phyloP scores from a whole-genome alignment of 2,113 vertebrate genomes.

The Campylomormyrus numenius region DNA sequence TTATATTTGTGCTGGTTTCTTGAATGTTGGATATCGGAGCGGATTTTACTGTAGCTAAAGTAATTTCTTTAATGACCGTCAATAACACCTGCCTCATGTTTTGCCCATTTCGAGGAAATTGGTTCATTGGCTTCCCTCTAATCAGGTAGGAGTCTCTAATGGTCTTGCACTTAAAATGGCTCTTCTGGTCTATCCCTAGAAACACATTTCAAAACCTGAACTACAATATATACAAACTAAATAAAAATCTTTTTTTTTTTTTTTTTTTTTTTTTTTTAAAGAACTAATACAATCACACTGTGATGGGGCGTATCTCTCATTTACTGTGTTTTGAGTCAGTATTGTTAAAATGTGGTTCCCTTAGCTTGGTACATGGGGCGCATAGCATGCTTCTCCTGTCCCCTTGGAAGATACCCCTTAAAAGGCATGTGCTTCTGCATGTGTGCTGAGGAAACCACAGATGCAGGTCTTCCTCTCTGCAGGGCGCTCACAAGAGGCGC shows the following conservation, averaged over 20 bases:
- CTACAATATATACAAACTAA: neutral
- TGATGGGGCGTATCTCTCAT: neutral
- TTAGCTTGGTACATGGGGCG: neutral
- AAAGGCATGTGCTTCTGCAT: neutral
- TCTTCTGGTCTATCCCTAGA: neutral
- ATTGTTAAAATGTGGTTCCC: neutral
- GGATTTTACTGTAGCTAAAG: neutral
- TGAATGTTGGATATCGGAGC: neutral
- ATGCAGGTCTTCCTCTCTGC: neutral
- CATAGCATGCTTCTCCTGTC: neutral
- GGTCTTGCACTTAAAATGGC: neutral
- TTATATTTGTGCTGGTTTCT: neutral
- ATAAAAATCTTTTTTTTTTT: neutral
- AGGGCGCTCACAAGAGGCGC: neutral
- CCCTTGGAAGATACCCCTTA: neutral
- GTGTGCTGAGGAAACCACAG: neutral
- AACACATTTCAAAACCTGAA: neutral
- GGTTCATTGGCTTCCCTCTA: neutral
- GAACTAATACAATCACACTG: neutral
- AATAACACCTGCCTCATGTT: neutral
- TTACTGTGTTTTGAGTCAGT: neutral
- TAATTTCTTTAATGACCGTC: neutral
- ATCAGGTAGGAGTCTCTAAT: neutral
- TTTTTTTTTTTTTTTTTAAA: neutral
- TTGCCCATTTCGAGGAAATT: neutral